These are phyloP conservation scores for Datnioides undecimradiatus DNA, from an alignment of 2,113 vertebrate genomes.

Conservation along the genomic window DNA sequence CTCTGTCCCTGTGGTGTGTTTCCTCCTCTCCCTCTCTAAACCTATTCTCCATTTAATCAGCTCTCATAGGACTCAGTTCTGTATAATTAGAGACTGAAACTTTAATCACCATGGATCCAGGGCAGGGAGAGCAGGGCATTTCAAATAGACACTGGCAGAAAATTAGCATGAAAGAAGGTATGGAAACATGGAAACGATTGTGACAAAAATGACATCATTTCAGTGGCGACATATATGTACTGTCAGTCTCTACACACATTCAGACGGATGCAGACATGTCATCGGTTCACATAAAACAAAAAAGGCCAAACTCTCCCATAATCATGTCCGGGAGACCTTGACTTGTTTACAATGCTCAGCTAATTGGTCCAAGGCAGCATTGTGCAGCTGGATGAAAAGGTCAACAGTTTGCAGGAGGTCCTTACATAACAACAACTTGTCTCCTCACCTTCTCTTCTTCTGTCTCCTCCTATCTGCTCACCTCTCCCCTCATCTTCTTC, in stretches of 20 bases:
- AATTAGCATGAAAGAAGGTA: background rate
- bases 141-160: conserved; percentile 29
- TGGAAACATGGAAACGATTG: background rate
- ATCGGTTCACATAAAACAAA: conserved; percentile 1
- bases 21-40: conserved; percentile 42
- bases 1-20: conserved; percentile 30
- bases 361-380: conserved; percentile 32
- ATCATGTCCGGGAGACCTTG: conserved; percentile 3
- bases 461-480: conserved; percentile 36
- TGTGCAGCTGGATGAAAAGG: conserved; percentile 50
- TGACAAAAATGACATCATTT: background rate
- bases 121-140: conserved; percentile 40
- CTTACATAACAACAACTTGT: conserved; percentile 41
- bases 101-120: conserved; percentile 69
- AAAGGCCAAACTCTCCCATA: background rate
- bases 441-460: conserved; percentile 19
- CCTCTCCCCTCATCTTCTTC: background rate
- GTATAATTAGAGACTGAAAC: conserved; percentile 73
- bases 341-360: conserved; percentile 14
- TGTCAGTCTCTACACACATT: background rate
- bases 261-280: background rate
- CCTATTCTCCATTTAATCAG: conserved; percentile 71
- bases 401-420: conserved; percentile 56
- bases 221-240: conserved; percentile 5
- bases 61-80: conserved; percentile 65